Conservation (phyloP, 2,888 invertebrate species). For the Machimus atricapillus region DNA sequence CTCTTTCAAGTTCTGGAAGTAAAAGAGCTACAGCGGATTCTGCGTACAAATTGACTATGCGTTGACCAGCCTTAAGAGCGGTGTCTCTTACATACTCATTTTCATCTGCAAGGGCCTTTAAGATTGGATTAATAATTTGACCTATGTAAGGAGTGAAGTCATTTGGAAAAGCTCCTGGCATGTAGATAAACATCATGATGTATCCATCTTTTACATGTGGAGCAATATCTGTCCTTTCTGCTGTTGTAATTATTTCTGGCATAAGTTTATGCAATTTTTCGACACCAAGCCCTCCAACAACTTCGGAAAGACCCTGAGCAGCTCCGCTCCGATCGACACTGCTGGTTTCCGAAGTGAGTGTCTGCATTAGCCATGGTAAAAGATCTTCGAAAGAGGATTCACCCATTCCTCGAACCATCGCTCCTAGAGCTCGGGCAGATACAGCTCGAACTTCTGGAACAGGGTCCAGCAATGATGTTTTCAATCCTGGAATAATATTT, state of each 20-base stretch:
- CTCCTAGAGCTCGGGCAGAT: conserved; percentile 93
- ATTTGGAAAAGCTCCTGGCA: conserved; percentile 95
- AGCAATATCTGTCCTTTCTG: conserved; percentile 90
- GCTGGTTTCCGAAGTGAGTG: conserved; percentile 91
- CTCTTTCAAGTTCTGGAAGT: conserved; percentile 91
- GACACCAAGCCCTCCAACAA: conserved; percentile 94
- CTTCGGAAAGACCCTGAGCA: conserved; percentile 96
- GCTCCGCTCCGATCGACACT: conserved; percentile 96
- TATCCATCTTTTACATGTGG: conserved; percentile 99
- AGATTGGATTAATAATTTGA: conserved; percentile 94
- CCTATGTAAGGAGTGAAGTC: conserved; percentile 96
- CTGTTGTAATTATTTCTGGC: conserved; percentile 95
- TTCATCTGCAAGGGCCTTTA: conserved; percentile 97
- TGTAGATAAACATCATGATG: conserved; percentile 99
- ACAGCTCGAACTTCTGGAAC: conserved; percentile 97
- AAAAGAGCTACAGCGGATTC: conserved; percentile 92
- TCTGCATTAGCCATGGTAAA: conserved; percentile 98
- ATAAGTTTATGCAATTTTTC: conserved; percentile 95
- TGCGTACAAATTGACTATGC: conserved; percentile 95
- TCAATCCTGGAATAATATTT: conserved; percentile 94
- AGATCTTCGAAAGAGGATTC: conserved; percentile 95
- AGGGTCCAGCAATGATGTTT: conserved; percentile 94
- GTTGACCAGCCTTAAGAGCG: conserved; percentile 93
- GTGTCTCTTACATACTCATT: conserved; percentile 98
- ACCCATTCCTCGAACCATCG: conserved; percentile 98